Conservation (phyloP, 2,113 vertebrate species). For the Ceyx cyanopectus region DNA sequence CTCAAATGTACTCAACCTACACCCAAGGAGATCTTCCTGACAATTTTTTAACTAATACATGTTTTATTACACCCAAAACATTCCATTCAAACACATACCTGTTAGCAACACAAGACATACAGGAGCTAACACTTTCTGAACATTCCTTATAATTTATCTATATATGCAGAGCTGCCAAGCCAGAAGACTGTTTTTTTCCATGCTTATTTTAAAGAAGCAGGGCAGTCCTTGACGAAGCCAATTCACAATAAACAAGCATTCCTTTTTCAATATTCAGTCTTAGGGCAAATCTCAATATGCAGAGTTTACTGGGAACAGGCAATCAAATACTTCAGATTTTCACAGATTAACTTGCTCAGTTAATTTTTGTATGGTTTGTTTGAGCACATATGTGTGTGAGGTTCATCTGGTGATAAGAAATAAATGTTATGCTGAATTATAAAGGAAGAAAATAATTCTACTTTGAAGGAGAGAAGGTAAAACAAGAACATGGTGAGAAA, state of each 20-base stretch:
- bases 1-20: background rate
- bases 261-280: background rate
- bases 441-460: constrained; percentile 7
- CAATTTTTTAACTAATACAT: background rate
- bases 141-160: background rate
- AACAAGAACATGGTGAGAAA: background rate
- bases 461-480: background rate
- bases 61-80: background rate
- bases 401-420: constrained; percentile 39
- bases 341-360: background rate
- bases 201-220: background rate
- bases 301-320: background rate
- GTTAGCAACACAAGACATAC: background rate
- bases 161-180: background rate
- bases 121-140: background rate
- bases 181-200: background rate
- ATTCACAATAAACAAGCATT: background rate
- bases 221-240: background rate
- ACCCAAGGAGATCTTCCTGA: background rate
- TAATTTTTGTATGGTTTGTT: constrained; percentile 2
- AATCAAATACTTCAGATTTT: background rate
- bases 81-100: background rate
- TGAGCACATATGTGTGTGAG: background rate
- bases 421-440: background rate
- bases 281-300: background rate